A percentile compares a stretch with the other conserved stretches of the same genome.
Evolutionary conservation across 1,140 invertebrate genomes (phyloP).

Genomic region (Drosophila bocqueti): DNA sequence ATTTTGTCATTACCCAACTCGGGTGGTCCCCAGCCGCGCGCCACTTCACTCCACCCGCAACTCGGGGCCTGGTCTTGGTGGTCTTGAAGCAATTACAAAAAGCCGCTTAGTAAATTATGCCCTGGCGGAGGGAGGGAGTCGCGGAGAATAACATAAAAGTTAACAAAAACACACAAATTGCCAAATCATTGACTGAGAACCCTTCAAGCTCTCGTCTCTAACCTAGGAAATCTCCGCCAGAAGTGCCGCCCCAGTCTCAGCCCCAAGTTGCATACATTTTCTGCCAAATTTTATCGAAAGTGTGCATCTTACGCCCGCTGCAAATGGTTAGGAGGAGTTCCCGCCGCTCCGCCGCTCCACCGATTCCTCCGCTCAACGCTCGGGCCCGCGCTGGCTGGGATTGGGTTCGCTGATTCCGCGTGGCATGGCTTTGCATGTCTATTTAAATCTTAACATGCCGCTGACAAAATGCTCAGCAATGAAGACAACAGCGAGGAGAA

Average conservation of each 20-base stretch:
- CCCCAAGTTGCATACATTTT: constrained; percentile 69
- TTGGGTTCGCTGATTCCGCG: constrained; percentile 5
- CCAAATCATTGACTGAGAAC: constrained; percentile 65
- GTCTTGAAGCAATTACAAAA: constrained; percentile 72
- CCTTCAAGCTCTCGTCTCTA: constrained; percentile 38
- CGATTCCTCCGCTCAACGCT: constrained; percentile 32
- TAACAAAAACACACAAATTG: constrained; percentile 61
- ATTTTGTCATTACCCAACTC: constrained; percentile 70
- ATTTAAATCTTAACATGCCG: constrained; percentile 78
- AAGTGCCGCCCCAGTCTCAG: constrained; percentile 51
- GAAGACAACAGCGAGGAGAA: constrained; percentile 52
- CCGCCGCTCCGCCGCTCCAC: neutral
- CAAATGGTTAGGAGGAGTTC: constrained; percentile 59
- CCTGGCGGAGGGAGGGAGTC: constrained; percentile 14
- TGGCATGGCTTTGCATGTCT: constrained; percentile 59
- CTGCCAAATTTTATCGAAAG: constrained; percentile 70
- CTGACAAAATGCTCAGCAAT: constrained; percentile 80
- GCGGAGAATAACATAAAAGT: constrained; percentile 50
- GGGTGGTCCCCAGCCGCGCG: constrained; percentile 56
- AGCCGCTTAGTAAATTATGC: constrained; percentile 74
- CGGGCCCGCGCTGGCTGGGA: neutral
- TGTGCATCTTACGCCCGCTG: constrained; percentile 72
- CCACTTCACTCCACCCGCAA: constrained; percentile 9
- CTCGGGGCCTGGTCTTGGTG: constrained; percentile 9
- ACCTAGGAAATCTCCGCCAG: neutral